Evolutionary conservation across 2,888 invertebrate genomes (phyloP).

Genomic region (Tricholauxania praeusta): DNA sequence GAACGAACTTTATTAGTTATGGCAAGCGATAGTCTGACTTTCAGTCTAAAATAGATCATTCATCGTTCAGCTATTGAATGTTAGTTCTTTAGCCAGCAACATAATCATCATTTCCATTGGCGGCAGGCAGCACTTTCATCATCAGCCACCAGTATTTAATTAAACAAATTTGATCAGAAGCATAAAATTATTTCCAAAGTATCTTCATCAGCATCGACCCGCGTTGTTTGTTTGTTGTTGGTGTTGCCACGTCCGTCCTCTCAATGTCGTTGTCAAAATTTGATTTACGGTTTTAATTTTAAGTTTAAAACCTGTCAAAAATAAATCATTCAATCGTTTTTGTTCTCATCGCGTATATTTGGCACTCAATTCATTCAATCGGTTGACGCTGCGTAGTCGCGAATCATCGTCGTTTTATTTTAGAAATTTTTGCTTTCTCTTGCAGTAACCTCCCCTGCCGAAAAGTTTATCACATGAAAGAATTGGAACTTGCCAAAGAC

Average conservation of each 20-base stretch:
- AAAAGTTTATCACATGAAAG: too few species aligned
- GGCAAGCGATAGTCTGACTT: not conserved
- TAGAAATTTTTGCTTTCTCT: too few species aligned
- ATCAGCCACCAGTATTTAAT: too few species aligned
- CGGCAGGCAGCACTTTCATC: not conserved
- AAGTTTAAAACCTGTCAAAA: constrained; percentile 67
- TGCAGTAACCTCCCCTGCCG: too few species aligned
- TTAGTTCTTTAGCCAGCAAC: not conserved
- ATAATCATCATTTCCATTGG: not conserved
- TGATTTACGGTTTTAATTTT: constrained; percentile 67
- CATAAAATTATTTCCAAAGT: not conserved
- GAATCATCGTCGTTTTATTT: not conserved
- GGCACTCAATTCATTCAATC: not conserved
- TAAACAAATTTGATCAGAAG: too few species aligned
- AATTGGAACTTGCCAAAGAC: too few species aligned
- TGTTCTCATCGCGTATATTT: constrained; percentile 25
- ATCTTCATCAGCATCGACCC: constrained; percentile 2
- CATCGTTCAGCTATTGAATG: constrained; percentile 7
- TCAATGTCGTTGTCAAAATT: constrained; percentile 51
- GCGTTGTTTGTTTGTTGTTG: too few species aligned
- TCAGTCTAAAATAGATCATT: constrained; percentile 15
- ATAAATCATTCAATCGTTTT: constrained; percentile 64
- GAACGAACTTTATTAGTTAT: constrained; percentile 12
- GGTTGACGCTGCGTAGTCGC: too few species aligned
- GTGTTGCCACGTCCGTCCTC: too few species aligned